Base-by-base conservation (phyloP, 2,888 invertebrate species). In the Noctua comes region DNA sequence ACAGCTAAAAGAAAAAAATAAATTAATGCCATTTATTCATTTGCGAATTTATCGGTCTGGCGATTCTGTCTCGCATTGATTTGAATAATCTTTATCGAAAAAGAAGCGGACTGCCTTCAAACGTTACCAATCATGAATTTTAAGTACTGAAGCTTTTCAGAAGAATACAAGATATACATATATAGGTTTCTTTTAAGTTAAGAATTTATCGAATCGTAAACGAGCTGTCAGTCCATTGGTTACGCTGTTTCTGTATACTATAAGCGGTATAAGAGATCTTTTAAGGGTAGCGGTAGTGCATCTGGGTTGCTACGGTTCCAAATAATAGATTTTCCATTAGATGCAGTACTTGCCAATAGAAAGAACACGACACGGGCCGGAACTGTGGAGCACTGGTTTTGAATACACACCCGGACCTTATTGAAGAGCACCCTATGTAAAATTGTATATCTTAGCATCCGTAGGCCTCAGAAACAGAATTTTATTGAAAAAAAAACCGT, bases 311-410 rank as follows among this genome's bases (percentile, higher is more conserved):
- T 86, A 83, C 88, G 88, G 89, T 90, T 90, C 88, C 87, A 88
- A 88, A 92, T 93, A 94, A 94, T 94, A 92, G 93, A 92, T 92
- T 94, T 93, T 92, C 93, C 92, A 94, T 94, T 93, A 92, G 91
- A 90, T 90, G 86, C 88, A 88, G 90, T 91, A 88, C 89, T 86
- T 83, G 86, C 87, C 77, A 80, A 89, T 85, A 86, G 87, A 89
- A 91, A 90, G 90, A 91, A 91, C 88, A 88, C 86, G 80, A 79
- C 73, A 81, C 76, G 81, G 74, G 68, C 65, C 84, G 86, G 73
- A 62, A 75, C 76, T 73, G 54, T 75, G 51, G 68, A 83, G 88
- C 83, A 81, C 80, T 85, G 86, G 86, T 80, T 88, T 85, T 88
- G 89, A 90, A 92, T 91, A 90, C 88, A 89, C 84, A 86, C 86